Conservation (phyloP, 1,140 invertebrate genomes). For the Choristoneura fumiferana region DNA sequence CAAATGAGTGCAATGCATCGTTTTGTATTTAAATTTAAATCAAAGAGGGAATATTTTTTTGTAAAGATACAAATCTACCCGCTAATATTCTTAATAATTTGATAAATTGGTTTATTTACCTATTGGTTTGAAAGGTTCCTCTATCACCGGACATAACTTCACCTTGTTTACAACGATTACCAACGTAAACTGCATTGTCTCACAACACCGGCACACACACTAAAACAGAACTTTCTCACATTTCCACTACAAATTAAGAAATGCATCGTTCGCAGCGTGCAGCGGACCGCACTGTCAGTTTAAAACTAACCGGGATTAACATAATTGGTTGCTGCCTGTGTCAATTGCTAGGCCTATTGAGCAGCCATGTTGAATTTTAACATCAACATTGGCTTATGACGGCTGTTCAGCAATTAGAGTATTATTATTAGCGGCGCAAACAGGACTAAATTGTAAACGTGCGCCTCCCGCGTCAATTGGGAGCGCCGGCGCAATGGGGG, state of each 20-base stretch:
- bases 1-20: no score
- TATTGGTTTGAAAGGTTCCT: constrained; percentile 57
- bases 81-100: background rate
- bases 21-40: no score
- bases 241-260: constrained; percentile 48
- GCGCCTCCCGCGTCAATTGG: constrained; percentile 72
- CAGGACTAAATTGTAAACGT: constrained; percentile 68
- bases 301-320: constrained; percentile 69
- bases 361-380: constrained; percentile 44
- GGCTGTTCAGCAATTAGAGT: constrained; percentile 34
- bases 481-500: constrained; percentile 57
- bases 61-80: no score
- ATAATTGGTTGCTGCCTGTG: constrained; percentile 54
- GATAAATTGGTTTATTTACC: constrained; percentile 36
- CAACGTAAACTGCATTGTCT: constrained; percentile 70
- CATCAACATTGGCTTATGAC: constrained; percentile 50
- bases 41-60: no score
- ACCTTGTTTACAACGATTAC: constrained; percentile 72
- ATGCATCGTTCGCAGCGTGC: constrained; percentile 64
- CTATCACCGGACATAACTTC: constrained; percentile 60
- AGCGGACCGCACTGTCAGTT: constrained; percentile 48
- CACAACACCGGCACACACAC: constrained; percentile 41
- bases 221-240: constrained; percentile 52
- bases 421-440: constrained; percentile 56
- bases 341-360: constrained; percentile 58